These are phyloP conservation scores for Enteromius mattozi DNA, from an alignment of 2,797 vertebrate species.

Conservation along the genomic window DNA sequence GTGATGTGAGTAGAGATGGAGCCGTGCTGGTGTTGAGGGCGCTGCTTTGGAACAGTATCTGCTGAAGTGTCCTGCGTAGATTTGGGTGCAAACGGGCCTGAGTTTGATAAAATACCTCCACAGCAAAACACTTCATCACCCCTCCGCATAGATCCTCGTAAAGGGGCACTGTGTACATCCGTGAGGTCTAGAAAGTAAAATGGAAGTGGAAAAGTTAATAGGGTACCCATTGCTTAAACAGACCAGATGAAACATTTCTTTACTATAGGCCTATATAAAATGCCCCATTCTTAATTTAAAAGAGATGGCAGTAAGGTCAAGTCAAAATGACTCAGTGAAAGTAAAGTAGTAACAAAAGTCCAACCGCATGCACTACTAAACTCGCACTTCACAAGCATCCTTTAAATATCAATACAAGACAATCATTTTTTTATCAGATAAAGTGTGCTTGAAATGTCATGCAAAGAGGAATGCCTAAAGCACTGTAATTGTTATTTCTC, in stretches of 20 bases:
- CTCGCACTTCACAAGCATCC: background rate
- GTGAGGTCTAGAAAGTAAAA: slow-evolving; percentile 83
- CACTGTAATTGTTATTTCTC: too few species aligned
- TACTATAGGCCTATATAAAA: background rate
- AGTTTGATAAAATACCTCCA: slow-evolving; percentile 94
- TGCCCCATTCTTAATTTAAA: background rate
- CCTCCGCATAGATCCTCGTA: slow-evolving; percentile 95
- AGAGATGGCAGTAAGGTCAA: background rate
- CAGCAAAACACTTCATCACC: slow-evolving; percentile 89
- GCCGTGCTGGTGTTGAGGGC: slow-evolving; percentile 65
- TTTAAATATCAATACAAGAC: background rate
- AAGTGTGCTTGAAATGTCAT: too few species aligned
- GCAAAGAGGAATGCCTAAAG: too few species aligned
- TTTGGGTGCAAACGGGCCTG: slow-evolving; percentile 93
- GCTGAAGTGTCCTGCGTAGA: slow-evolving; percentile 90
- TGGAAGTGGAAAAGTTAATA: background rate
- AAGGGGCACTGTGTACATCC: slow-evolving; percentile 97
- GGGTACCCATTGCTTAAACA: background rate
- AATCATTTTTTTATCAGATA: background rate
- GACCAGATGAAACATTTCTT: background rate
- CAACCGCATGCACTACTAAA: background rate
- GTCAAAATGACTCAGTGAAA: background rate
- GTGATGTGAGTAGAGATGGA: slow-evolving; percentile 57
- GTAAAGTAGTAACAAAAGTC: background rate
- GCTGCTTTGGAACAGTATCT: slow-evolving; percentile 88